Evolutionary conservation across 2,797 vertebrate genomes (phyloP), one percentile per base, ranked within the genome.

Genomic region (Alfaro cultratus): DNA sequence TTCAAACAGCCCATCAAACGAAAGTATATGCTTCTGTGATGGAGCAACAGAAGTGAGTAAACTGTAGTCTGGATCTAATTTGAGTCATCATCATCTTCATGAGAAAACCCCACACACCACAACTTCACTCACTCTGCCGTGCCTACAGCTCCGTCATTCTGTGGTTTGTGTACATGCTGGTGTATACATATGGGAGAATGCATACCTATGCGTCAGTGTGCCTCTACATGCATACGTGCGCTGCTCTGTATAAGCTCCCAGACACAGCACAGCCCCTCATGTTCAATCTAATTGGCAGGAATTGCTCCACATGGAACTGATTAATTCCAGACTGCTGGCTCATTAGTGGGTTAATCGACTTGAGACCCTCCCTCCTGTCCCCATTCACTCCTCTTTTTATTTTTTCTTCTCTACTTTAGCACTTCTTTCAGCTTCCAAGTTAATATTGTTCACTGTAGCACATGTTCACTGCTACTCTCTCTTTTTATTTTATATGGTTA

Each of bases 241-340:
- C 79, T 88, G 85, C 82, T 75, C 85, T 83, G 51, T 75, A 49
- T 88, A 82, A 83, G 83, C 89, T 91, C 85, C 77, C 89, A 93
- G 89, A 92, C 88, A 68, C 77, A 82, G 85, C 77, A 39, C 80
- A 83, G 85, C 47, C 88, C 92, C 90, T 92, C 91, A 86, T 93
- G 91, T 93, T 92, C 76, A 78, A 82, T 90, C 84, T 95, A 95
- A 96, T 92, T 94, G 93, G 89, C 91, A 85, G 81, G 88, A 94
- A 95, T 95, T 93, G 90, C 89, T 92, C 94, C 95, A 94, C 93
- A 95, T 95, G 96, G 94, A 94, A 87, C 85, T 94, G 91, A 96
- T 96, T 96, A 93, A 96, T 96, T 94, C 93, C 94, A 95, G 95
- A 95, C 92, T 91, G 91, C 93, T 92, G 90, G 93, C 94, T 96